Base-by-base conservation (phyloP, 2,888 invertebrate species). In the Ophioninae sp. region DNA sequence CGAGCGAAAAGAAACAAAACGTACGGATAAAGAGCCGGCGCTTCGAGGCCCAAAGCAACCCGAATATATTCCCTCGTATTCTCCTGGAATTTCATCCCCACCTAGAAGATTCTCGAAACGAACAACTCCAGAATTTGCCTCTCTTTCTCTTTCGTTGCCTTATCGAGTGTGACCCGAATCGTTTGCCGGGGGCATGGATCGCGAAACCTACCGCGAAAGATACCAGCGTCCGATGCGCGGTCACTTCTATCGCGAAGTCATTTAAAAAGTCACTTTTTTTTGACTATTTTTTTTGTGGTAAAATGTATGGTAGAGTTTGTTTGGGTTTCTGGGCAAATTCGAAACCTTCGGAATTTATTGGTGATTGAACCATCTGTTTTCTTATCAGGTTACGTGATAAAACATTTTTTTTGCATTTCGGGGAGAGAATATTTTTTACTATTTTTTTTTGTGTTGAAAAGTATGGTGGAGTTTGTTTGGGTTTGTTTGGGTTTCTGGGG, bases 111-210 rank as follows among this genome's bases (percentile, higher is more conserved):
- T 78, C 56, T 23, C 10, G 56, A 69, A 22, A 65, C 65, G 20
- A 44, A 68, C 22, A 44, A 58, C 44, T 72, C 58, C 56, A 10
- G 37, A n/a, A 76, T 30, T 44, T 41, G 58, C 72, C 65, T 72
- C 64, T 71, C 63, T 37, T 22, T 68, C 23, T 75, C 30, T 67
- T 56, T 75, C 75, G 44, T 79, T 72, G 75, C 84, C 79, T 84
- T 84, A 84, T 84, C 84, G 81, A 84, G 81, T 83, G 77, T 81
- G 84, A 81, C 84, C 84, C 78, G 81, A 84, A 84, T 84, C 79
- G 67, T 72, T 79, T 63, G 61, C 37, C 58, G 58, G 81, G 63
- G 71, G 81, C 74, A 72, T 9, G 56, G 61, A 65, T 73, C 79
- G 75, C 67, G 17, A 75, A 79, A 81, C 75, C 71, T 67, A 79